These are phyloP conservation scores for Etheostoma perlongum DNA, from an alignment of 2,797 vertebrate species.

Conservation along the genomic window DNA sequence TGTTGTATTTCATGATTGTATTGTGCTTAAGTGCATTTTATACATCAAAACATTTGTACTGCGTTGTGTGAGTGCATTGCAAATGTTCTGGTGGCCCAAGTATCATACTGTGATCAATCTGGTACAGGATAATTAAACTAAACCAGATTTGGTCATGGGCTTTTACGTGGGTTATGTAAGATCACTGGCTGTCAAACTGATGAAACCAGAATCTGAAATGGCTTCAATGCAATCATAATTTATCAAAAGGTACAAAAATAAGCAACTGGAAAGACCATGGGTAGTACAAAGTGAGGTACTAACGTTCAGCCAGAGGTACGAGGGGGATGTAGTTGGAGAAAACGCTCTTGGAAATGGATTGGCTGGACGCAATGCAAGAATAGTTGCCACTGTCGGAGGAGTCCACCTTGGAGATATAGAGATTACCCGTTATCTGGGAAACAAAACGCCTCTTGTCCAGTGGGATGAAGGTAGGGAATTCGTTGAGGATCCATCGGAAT, in stretches of 20 bases:
- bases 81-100: not conserved
- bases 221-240: not conserved
- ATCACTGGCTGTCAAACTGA: constrained; percentile 1
- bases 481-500: constrained; percentile 98
- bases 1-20: not conserved
- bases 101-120: constrained; percentile 4
- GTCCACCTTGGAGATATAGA: constrained; percentile 97
- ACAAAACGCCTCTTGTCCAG: constrained; percentile 94
- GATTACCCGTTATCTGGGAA: constrained; percentile 95
- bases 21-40: not conserved
- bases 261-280: not conserved
- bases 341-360: constrained; percentile 97
- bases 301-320: constrained; percentile 91
- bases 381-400: constrained; percentile 95
- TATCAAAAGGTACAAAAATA: constrained; percentile 14
- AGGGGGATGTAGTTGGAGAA: constrained; percentile 98
- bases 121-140: constrained; percentile 7
- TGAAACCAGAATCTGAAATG: constrained; percentile 6
- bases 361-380: constrained; percentile 95
- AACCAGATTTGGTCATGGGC: not conserved
- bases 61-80: not conserved
- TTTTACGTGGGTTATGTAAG: constrained; percentile 10
- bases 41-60: not conserved
- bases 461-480: constrained; percentile 94
- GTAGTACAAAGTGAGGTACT: constrained; percentile 68